Evolutionary conservation across 53 echinoderm and acorn worm species (phyloP).

Genomic region (Stichopus horrens): DNA sequence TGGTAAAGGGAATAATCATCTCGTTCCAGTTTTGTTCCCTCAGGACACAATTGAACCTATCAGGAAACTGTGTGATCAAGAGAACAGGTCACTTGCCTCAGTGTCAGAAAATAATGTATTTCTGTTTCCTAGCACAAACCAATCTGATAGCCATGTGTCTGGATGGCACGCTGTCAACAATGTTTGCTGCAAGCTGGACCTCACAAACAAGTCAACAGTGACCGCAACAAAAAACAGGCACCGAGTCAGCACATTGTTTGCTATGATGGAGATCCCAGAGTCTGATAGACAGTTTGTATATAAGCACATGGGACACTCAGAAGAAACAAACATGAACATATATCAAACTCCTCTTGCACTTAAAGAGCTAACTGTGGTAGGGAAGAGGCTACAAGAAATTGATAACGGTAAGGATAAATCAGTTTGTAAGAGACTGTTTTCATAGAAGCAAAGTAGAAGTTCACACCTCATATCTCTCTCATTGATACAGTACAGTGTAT

Average conservation of each 20-base stretch:
- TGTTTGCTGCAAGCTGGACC: constrained; percentile 39
- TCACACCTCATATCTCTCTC: no score
- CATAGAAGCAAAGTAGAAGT: no score
- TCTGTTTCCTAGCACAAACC: neutral
- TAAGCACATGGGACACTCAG: constrained; percentile 77
- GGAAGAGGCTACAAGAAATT: constrained; percentile 53
- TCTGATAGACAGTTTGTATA: constrained; percentile 49
- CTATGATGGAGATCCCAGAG: constrained; percentile 65
- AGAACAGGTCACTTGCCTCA: neutral
- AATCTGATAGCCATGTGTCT: constrained; percentile 52
- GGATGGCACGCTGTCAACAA: constrained; percentile 64
- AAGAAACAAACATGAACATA: constrained; percentile 64
- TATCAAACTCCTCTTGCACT: constrained; percentile 76
- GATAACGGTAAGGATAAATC: constrained; percentile 49
- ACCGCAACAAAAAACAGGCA: constrained; percentile 72
- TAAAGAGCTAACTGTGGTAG: constrained; percentile 71
- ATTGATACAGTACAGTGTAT: no score
- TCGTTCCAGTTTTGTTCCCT: constrained; percentile 24
- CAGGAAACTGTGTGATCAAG: constrained; percentile 10
- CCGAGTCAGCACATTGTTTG: constrained; percentile 58
- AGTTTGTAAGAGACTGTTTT: no score
- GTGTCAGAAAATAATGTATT: neutral
- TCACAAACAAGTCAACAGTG: constrained; percentile 21
- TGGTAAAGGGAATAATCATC: constrained; percentile 9
- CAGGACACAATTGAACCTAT: constrained; percentile 9